These are phyloP conservation scores for Epizoanthus scotinus DNA, from an alignment of 92 coral and sea anemone genomes.

Conservation along the genomic window DNA sequence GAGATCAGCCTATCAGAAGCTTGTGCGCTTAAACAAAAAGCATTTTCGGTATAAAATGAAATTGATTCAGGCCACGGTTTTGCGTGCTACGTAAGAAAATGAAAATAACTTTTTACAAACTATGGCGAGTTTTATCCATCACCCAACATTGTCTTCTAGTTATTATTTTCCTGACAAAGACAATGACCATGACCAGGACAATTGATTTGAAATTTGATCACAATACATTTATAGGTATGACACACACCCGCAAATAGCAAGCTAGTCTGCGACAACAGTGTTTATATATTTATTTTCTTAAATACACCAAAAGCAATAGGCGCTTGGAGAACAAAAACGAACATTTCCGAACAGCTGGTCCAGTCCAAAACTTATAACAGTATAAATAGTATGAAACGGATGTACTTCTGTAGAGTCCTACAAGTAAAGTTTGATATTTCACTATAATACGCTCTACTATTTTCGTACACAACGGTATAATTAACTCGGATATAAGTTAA, in stretches of 20 bases:
- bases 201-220: too few species aligned
- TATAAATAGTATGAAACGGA: too few species aligned
- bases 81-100: background rate
- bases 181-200: too few species aligned
- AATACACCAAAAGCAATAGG: background rate
- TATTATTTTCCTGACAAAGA: background rate
- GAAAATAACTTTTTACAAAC: too few species aligned
- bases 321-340: background rate
- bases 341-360: background rate
- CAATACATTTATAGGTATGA: too few species aligned
- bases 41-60: background rate
- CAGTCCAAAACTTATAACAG: background rate
- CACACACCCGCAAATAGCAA: background rate
- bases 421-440: background rate
- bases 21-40: background rate
- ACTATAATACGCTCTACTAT: background rate
- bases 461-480: background rate
- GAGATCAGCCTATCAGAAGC: background rate
- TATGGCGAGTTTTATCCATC: background rate
- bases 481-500: background rate
- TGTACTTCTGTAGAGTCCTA: background rate
- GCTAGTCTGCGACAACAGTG: conserved; percentile 1
- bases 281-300: background rate
- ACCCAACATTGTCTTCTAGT: background rate
- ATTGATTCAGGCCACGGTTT: background rate